phyloP scores from a whole-genome alignment of 35 echinoderm and acorn worm genomes.

The Heliocidaris tuberculata region DNA sequence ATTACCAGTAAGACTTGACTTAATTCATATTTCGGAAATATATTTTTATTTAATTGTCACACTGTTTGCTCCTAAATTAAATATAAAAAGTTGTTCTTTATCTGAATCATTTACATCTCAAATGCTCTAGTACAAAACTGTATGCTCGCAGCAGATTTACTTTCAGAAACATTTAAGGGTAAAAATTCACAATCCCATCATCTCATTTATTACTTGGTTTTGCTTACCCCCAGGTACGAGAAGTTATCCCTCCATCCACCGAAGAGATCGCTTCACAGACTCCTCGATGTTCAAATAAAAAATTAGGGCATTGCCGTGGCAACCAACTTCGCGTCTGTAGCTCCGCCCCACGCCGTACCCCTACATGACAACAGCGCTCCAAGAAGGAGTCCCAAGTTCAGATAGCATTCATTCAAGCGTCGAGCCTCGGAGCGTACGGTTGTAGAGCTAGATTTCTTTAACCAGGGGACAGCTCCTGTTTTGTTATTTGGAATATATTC shows the following conservation, averaged over 20 bases:
- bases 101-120: no score
- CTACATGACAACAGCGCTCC: not conserved
- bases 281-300: not conserved
- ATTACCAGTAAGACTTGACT: not conserved
- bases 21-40: not conserved
- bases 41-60: not conserved
- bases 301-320: not conserved
- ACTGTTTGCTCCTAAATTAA: no score
- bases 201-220: conserved; percentile 3
- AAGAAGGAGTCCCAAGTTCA: not conserved
- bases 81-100: no score
- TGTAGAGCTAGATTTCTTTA: not conserved
- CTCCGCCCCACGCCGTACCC: not conserved
- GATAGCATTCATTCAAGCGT: not conserved
- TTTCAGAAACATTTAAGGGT: not conserved
- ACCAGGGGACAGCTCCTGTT: not conserved
- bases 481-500: not conserved
- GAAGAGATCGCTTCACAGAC: not conserved
- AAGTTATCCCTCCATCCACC: not conserved
- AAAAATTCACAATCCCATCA: not conserved
- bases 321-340: not conserved
- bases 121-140: not conserved
- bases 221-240: not conserved
- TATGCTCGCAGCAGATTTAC: not conserved
- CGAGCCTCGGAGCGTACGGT: not conserved